Percentiles rank a stretch among this genome's conserved stretches.
phyloP scores from a whole-genome alignment of 2,797 vertebrate genomes.

The Thaleichthys pacificus region DNA sequence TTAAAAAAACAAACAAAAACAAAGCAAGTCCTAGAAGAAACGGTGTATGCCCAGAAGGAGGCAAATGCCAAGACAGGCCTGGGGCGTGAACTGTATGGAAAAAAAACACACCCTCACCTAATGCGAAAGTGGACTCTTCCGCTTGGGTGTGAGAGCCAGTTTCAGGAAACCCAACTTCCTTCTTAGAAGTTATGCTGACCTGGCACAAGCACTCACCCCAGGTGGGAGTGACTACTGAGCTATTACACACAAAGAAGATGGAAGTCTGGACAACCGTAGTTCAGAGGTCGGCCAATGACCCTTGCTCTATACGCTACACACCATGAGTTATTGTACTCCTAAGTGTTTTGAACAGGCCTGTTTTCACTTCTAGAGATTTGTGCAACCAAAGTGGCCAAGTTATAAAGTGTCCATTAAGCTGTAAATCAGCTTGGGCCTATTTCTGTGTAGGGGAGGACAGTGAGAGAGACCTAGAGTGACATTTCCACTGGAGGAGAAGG shows the following conservation, averaged over 20 bases:
- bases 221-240: not conserved
- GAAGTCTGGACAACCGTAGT: not conserved
- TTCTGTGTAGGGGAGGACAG: slow-evolving; percentile 36
- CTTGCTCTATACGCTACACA: not conserved
- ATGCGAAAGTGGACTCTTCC: slow-evolving; percentile 10
- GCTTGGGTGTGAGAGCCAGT: not conserved
- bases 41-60: too few species aligned
- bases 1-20: too few species aligned
- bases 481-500: not conserved
- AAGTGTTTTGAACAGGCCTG: not conserved
- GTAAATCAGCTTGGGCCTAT: slow-evolving; percentile 13
- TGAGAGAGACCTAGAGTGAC: slow-evolving; percentile 4
- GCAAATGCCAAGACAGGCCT: too few species aligned
- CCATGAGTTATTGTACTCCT: not conserved
- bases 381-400: slow-evolving; percentile 30
- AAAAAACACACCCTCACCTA: not conserved
- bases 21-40: too few species aligned
- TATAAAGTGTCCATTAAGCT: slow-evolving; percentile 24
- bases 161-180: slow-evolving; percentile 27
- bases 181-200: slow-evolving; percentile 20
- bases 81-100: not conserved
- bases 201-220: not conserved
- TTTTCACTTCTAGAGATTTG: slow-evolving; percentile 36
- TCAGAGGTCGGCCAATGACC: not conserved
- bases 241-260: not conserved